These are phyloP conservation scores for Drosophila murphyi DNA, from an alignment of 1,140 invertebrate genomes.

Conservation along the genomic window DNA sequence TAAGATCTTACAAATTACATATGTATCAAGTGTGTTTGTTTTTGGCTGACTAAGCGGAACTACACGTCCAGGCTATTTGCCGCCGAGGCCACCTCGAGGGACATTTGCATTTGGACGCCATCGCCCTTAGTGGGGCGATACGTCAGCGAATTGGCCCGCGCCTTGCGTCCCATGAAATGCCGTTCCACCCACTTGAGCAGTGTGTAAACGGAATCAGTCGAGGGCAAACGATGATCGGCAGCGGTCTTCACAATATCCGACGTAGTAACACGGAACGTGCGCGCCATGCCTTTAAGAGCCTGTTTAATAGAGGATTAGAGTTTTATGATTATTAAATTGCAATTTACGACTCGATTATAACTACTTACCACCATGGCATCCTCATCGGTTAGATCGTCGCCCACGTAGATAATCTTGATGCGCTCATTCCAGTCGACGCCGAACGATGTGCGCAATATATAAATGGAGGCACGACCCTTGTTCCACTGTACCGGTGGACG, in stretches of 20 bases:
- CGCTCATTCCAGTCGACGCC: conserved; percentile 96
- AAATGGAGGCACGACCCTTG: conserved; percentile 94
- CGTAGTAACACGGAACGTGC: conserved; percentile 94
- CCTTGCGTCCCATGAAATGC: conserved; percentile 91
- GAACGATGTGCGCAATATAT: conserved; percentile 94
- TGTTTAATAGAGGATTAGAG: conserved; percentile 65
- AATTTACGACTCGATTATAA: background rate
- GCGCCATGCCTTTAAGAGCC: conserved; percentile 95
- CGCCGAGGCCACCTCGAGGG: conserved; percentile 85
- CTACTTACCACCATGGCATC: conserved; percentile 93
- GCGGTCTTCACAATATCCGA: conserved; percentile 94
- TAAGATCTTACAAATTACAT: conserved; percentile 72
- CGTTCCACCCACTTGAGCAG: conserved; percentile 95
- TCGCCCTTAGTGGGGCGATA: conserved; percentile 87
- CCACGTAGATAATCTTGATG: conserved; percentile 95
- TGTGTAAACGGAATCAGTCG: conserved; percentile 94
- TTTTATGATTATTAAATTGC: background rate
- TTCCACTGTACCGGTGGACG: conserved; percentile 96
- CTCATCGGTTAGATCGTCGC: conserved; percentile 95
- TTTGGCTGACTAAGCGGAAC: conserved; percentile 20
- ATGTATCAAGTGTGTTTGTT: conserved; percentile 29
- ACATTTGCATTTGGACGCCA: conserved; percentile 90
- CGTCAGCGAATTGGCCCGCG: conserved; percentile 86
- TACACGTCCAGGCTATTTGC: conserved; percentile 76
- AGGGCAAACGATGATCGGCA: conserved; percentile 93